Conservation (phyloP, 2,113 vertebrate genomes). For the Seriola aureovittata region DNA sequence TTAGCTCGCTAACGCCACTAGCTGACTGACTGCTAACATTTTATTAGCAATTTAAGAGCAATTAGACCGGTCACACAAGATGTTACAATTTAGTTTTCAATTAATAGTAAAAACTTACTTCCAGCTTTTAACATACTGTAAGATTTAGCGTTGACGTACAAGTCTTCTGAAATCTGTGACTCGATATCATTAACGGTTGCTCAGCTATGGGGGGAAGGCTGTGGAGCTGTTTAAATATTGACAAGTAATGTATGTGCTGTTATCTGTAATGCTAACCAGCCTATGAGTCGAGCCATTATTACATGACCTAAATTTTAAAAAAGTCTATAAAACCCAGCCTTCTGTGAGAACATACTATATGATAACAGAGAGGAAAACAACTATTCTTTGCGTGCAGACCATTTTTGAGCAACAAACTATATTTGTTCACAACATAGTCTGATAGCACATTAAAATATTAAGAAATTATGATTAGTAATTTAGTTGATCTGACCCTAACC, state of each 20-base stretch:
- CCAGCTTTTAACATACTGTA: too few species aligned
- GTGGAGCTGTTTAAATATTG: not conserved
- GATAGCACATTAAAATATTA: not conserved
- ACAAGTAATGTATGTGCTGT: not conserved
- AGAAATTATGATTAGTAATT: not conserved
- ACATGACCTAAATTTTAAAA: too few species aligned
- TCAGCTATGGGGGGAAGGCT: not conserved
- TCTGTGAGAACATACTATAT: too few species aligned
- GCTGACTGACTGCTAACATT: not conserved
- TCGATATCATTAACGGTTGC: too few species aligned
- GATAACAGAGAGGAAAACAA: too few species aligned
- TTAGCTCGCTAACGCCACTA: constrained; percentile 50
- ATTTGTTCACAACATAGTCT: not conserved
- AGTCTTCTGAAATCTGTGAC: not conserved
- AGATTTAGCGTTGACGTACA: not conserved
- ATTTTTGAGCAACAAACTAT: not conserved
- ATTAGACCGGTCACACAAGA: too few species aligned
- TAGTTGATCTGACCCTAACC: not conserved
- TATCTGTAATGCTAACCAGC: too few species aligned
- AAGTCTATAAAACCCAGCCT: too few species aligned
- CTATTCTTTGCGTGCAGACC: too few species aligned
- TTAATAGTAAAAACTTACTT: too few species aligned
- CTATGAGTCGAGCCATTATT: too few species aligned
- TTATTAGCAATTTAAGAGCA: not conserved
- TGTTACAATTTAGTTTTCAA: too few species aligned